Base-by-base conservation (phyloP, 2,113 vertebrate species). In the Crocuta crocuta region DNA sequence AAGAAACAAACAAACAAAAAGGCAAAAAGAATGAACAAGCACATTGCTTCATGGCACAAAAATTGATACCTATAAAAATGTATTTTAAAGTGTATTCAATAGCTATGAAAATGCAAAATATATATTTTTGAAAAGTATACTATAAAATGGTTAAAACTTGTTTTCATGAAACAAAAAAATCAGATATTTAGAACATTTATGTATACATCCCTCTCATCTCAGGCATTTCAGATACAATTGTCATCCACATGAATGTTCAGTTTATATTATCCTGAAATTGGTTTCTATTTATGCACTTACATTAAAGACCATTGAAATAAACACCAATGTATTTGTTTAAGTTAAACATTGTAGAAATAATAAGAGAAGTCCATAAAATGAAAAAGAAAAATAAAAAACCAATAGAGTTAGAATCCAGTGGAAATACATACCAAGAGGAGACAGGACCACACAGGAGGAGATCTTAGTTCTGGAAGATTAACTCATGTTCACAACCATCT, bases 101-200 rank as follows among this genome's bases (percentile, higher is more conserved):
- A 68, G 73, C 12, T 82, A 1, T 79, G 61, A 91, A 92, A 73
- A 83, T 48, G 5, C 7, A 89, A 71, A 96, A 63, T 35, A 70
- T 35, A 50, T 66, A 70, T 80, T 92, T 15, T 68, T 91, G n/a
- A 84, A 78, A 78, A 71, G 39, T 23, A 3, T 78, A 53, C 2
- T 83, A 61, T 5, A 82, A 80, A 82, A 78, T 73, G 55, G 48
- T 35, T 91, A 83, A 85, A 95, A 74, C 83, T 53, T 85, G 16
- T 87, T 91, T 53, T 85, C 73, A 43, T 83, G 55, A 33, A 79
- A 26, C 0, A 45, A 50, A 86, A 88, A 89, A 63, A 16, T 31
- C 35, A 92, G 9, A 1, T 61, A 68, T 78, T 84, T 86, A 82
- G 71, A 83, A 74, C 6, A 68, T 0, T 35, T 48, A 17, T 55